Evolutionary conservation across 2,888 invertebrate species (phyloP).

Genomic region (Erebia ligea): DNA sequence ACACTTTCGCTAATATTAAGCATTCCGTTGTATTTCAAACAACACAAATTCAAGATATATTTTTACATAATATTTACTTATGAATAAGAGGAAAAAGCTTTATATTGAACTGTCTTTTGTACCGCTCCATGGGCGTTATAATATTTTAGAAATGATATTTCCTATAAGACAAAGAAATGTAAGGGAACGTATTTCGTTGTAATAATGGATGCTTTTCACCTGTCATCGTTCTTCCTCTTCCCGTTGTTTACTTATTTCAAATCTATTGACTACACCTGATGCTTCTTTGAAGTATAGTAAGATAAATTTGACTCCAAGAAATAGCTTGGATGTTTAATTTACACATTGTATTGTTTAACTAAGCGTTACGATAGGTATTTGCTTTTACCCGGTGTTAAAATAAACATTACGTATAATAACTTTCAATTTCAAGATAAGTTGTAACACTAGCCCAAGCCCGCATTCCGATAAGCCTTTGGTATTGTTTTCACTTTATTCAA

Average conservation of each 20-base stretch:
- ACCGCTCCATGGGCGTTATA: conserved; percentile 46
- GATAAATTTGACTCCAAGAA: neutral
- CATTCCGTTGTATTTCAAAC: conserved; percentile 34
- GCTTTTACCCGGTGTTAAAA: neutral
- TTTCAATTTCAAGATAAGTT: conserved; percentile 22
- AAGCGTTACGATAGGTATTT: neutral
- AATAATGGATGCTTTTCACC: conserved; percentile 64
- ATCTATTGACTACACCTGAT: conserved; percentile 40
- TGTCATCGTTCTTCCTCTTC: conserved; percentile 56
- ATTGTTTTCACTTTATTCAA: conserved; percentile 71
- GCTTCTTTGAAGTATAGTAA: conserved; percentile 28
- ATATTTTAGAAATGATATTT: conserved; percentile 55
- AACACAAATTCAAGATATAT: conserved; percentile 35
- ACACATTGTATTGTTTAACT: neutral
- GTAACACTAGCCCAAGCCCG: conserved; percentile 49
- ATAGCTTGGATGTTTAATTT: neutral
- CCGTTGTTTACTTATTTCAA: conserved; percentile 48
- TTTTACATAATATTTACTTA: conserved; percentile 35
- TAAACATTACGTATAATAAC: conserved; percentile 22
- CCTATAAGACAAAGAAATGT: conserved; percentile 51
- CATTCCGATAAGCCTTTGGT: conserved; percentile 60
- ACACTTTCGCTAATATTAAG: conserved; percentile 25
- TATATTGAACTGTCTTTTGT: conserved; percentile 58
- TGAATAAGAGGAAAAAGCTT: conserved; percentile 46
- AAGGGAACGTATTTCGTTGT: conserved; percentile 53